A percentile compares a stretch with the other conserved stretches of the same genome.
These are phyloP conservation scores for Bibio marci DNA, from an alignment of 2,888 invertebrate species.

Conservation along the genomic window DNA sequence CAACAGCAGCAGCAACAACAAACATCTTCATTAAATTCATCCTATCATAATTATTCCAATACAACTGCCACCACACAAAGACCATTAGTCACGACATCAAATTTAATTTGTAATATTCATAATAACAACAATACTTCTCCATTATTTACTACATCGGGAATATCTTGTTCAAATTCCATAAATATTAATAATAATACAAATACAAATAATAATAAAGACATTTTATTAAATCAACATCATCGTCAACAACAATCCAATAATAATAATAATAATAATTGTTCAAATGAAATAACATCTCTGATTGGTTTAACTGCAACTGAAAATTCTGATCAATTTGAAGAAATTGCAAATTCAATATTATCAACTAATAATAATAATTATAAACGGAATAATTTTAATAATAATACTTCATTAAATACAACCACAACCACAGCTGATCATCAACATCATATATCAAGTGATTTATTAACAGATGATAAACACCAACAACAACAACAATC, in stretches of 20 bases:
- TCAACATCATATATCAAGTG: constrained; percentile 14
- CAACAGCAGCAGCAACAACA: constrained; percentile 17
- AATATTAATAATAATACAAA: too few species aligned
- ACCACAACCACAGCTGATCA: constrained; percentile 17
- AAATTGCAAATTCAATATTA: constrained; percentile 22
- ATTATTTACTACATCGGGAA: too few species aligned
- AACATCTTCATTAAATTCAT: constrained; percentile 13
- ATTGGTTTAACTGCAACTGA: constrained; percentile 1
- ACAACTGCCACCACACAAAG: too few species aligned
- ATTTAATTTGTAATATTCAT: too few species aligned
- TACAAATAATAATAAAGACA: too few species aligned
- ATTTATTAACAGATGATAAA: too few species aligned
- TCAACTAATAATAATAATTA: constrained; percentile 3
- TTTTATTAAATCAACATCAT: too few species aligned
- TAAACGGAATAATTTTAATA: constrained; percentile 13
- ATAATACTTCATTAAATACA: constrained; percentile 17
- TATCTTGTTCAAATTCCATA: too few species aligned
- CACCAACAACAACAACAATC: constrained; percentile 9
- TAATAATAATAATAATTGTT: too few species aligned
- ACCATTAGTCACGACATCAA: neutral
- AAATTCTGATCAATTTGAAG: constrained; percentile 12
- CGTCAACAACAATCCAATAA: too few species aligned
- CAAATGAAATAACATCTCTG: too few species aligned
- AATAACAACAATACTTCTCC: too few species aligned
- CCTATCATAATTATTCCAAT: neutral